Evolutionary conservation across 2,797 vertebrate genomes (phyloP), one percentile per base, ranked within the genome.

Genomic region (Chiroxiphia lanceolata): DNA sequence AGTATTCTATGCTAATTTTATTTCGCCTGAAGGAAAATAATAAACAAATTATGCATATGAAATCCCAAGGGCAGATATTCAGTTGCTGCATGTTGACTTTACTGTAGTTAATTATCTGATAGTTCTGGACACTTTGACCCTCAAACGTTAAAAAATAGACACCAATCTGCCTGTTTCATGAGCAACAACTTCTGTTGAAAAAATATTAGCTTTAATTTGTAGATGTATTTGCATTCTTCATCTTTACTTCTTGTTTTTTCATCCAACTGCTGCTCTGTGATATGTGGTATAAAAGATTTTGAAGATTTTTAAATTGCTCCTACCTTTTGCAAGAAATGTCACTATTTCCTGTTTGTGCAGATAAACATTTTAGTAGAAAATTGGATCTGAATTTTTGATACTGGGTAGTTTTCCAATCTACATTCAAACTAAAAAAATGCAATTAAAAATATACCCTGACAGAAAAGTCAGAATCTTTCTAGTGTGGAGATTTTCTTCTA

Each of bases 21-120:
- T 91, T 93, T 87, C 36, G 48, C 8, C 27, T 57, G 63, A 83
- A 90, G 45, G n/a, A 87, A 96, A 91, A 94, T 40, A 89, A 75
- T 68, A 82, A 85, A 90, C 44, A 89, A 87, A 72, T 79, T 61
- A 64, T 44, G 47, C 25, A 63, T 56, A 36, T 69, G 47, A 78
- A 86, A 92, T 91, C 34, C 69, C 65, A 83, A 69, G 44, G 42
- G 34, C 18, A 71, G 45, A n/a, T 88, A 88, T 61, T 85, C 51
- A 54, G 16, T 81, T 94, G 42, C 51, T 67, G 38, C 40, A 42
- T 87, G 50, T 90, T 90, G 81, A 65, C 50, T 86, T 87, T 89
- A 83, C 72, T 67, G 47, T 36, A 84, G 72, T 56, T 82, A 84
- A 72, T 92, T 86, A 59, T 36, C 9, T 63, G 61, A 60, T 86